These are phyloP conservation scores for Mastigias papua DNA, from an alignment of 30 jellyfish, hydroid and myxozoan species.

Conservation along the genomic window DNA sequence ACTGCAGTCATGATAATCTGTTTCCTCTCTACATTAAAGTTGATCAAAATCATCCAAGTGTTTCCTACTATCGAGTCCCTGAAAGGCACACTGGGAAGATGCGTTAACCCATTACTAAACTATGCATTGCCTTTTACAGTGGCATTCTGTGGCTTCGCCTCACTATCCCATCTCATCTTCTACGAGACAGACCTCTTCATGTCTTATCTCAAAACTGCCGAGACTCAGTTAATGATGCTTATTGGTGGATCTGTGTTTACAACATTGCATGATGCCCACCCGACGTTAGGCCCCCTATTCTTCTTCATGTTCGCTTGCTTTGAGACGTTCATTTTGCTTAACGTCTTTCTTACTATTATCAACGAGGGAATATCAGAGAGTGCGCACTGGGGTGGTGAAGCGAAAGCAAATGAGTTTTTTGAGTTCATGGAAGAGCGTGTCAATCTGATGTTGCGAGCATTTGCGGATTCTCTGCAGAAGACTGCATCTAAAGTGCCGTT, in stretches of 20 bases:
- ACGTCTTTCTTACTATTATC: constrained; percentile 64
- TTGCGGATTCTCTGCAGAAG: neutral
- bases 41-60: constrained; percentile 35
- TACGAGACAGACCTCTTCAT: constrained; percentile 30
- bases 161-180: constrained; percentile 45
- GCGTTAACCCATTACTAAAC: constrained; percentile 38
- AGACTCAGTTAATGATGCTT: constrained; percentile 55
- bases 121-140: constrained; percentile 54
- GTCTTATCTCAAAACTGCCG: constrained; percentile 47
- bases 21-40: constrained; percentile 62
- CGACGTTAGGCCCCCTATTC: constrained; percentile 63
- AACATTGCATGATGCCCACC: constrained; percentile 17
- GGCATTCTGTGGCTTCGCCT: constrained; percentile 48
- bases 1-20: constrained; percentile 47
- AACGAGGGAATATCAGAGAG: constrained; percentile 53
- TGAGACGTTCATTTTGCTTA: constrained; percentile 50
- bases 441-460: neutral
- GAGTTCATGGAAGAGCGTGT: constrained; percentile 37
- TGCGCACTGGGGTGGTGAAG: constrained; percentile 31
- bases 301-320: constrained; percentile 44
- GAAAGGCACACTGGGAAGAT: constrained; percentile 25
- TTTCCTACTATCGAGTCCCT: constrained; percentile 38
- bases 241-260: constrained; percentile 73
- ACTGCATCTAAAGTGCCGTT: neutral
- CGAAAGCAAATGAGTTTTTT: constrained; percentile 21